Evolutionary conservation across 2,888 invertebrate species (phyloP).

Genomic region (Nephrocerus scutellatus): DNA sequence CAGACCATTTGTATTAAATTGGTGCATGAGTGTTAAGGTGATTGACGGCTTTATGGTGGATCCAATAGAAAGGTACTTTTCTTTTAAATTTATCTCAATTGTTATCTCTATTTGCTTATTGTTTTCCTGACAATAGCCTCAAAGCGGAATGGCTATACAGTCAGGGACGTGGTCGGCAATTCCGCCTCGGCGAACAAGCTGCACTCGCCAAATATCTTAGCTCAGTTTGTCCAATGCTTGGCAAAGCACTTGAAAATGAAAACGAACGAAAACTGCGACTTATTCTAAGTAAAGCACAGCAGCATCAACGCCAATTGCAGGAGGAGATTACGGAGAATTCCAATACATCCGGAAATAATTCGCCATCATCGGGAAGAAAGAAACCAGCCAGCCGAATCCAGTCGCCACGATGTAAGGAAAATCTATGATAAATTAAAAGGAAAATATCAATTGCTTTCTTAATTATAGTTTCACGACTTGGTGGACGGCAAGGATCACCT

Average conservation of each 20-base stretch:
- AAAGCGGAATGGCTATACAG: conserved; percentile 95
- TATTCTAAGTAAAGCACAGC: conserved; percentile 83
- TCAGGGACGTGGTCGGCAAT: conserved; percentile 86
- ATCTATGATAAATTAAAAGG: not conserved
- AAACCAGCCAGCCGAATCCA: conserved; percentile 47
- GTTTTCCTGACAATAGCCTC: conserved; percentile 52
- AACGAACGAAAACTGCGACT: conserved; percentile 79
- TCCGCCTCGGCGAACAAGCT: conserved; percentile 75
- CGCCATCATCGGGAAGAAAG: conserved; percentile 43
- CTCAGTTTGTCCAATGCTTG: conserved; percentile 76
- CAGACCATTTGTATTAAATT: conserved; percentile 86
- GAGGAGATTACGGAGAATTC: conserved; percentile 56
- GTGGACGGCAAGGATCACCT: conserved; percentile 55
- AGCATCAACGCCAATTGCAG: conserved; percentile 77
- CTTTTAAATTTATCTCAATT: not conserved
- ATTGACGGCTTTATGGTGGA: conserved; percentile 85
- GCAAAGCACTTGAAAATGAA: conserved; percentile 72
- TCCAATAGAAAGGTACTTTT: conserved; percentile 71
- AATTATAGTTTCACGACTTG: conserved; percentile 48
- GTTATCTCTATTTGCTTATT: not conserved
- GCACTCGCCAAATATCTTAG: conserved; percentile 76
- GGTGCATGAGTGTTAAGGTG: conserved; percentile 81
- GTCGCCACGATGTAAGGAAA: conserved; percentile 43
- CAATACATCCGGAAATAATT: conserved; percentile 42
- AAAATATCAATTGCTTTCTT: conserved; percentile 15